phyloP scores from a whole-genome alignment of 2,113 vertebrate species.

The Pelusios castaneus region DNA sequence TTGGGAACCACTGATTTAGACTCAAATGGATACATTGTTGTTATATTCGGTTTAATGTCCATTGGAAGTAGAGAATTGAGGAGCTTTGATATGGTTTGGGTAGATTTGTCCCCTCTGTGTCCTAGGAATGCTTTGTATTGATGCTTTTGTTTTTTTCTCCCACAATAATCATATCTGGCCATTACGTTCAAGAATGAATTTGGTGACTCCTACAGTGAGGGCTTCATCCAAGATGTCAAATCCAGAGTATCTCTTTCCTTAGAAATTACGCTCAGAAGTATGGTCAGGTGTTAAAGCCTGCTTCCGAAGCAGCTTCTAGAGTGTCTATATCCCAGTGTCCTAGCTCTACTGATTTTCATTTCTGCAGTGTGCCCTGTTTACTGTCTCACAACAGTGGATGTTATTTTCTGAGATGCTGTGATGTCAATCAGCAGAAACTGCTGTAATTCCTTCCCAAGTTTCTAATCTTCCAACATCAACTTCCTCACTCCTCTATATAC shows the following conservation, averaged over 20 bases:
- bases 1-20: too few relatives aligned
- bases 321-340: neutral
- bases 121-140: neutral
- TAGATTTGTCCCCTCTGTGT: neutral
- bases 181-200: neutral
- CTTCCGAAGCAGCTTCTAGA: neutral
- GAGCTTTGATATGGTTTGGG: rapidly evolving
- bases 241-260: neutral
- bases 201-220: neutral
- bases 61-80: neutral
- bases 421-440: neutral
- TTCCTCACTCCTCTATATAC: neutral
- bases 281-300: neutral
- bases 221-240: neutral
- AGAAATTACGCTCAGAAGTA: neutral
- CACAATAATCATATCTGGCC: neutral
- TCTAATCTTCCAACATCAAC: neutral
- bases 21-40: neutral
- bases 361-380: neutral
- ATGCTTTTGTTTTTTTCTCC: neutral
- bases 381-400: neutral
- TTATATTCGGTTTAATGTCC: neutral
- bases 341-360: neutral
- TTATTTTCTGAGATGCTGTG: neutral
- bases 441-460: neutral